Conservation (phyloP, 2,113 vertebrate genomes). For the Benitochromis conjunctus region DNA sequence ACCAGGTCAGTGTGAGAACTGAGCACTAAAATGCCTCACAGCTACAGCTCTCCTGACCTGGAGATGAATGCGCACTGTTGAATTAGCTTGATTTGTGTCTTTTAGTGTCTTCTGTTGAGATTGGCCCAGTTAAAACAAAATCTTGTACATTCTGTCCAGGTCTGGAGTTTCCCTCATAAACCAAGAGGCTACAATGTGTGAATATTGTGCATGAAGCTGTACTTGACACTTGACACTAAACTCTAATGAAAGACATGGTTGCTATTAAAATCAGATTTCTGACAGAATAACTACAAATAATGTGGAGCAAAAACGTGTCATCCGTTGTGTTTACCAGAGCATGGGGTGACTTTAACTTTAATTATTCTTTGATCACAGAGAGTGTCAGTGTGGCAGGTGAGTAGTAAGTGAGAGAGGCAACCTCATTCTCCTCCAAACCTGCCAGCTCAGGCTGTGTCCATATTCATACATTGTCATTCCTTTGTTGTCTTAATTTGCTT, state of each 20-base stretch:
- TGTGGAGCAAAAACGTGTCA: background rate
- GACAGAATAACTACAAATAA: background rate
- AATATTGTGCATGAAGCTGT: constrained; percentile 19
- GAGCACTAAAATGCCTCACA: background rate
- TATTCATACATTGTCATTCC: constrained; percentile 38
- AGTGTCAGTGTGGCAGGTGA: constrained; percentile 82
- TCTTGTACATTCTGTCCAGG: constrained; percentile 24
- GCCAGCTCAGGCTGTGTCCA: constrained; percentile 54
- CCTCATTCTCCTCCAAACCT: constrained; percentile 41
- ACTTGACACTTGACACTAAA: background rate
- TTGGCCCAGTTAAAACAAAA: background rate
- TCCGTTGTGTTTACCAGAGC: constrained; percentile 17
- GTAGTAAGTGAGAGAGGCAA: constrained; percentile 70
- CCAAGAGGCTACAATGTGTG: constrained; percentile 8
- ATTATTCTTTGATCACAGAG: constrained; percentile 82
- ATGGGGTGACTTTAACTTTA: constrained; percentile 59
- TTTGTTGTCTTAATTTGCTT: background rate
- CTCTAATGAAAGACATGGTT: background rate
- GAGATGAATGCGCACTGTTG: background rate
- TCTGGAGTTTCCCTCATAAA: constrained; percentile 13
- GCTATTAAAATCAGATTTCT: constrained; percentile 1
- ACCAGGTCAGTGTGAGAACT: constrained; percentile 83
- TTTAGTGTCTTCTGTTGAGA: background rate
- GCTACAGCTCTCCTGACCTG: constrained; percentile 34
- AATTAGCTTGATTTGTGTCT: background rate